A percentile compares a stretch with the other conserved stretches of the same genome.
phyloP scores from a whole-genome alignment of 2,888 invertebrate species.

The Drymonia ruficornis region DNA sequence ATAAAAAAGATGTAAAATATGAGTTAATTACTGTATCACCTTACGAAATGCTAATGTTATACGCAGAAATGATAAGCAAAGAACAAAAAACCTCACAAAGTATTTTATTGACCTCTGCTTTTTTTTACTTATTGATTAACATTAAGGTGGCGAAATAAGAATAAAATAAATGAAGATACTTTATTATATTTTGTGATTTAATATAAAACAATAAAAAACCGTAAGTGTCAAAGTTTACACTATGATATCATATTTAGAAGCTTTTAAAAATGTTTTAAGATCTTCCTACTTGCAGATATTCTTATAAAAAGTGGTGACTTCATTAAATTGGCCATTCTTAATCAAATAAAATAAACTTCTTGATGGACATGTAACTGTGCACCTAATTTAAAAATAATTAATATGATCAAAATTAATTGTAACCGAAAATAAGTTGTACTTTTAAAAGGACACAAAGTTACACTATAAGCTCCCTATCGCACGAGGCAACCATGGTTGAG shows the following conservation, averaged over 20 bases:
- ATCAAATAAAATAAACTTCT: too few species aligned
- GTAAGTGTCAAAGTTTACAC: neutral
- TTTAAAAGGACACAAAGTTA: too few species aligned
- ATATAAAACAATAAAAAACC: neutral
- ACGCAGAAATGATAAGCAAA: neutral
- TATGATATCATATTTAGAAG: neutral
- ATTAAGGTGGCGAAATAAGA: constrained; percentile 1
- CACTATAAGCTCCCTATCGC: too few species aligned
- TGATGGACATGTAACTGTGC: too few species aligned
- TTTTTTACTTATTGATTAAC: neutral
- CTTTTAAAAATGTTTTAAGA: neutral
- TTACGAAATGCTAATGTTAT: constrained; percentile 1
- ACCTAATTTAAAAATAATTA: too few species aligned
- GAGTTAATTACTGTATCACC: neutral
- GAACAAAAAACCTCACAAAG: neutral
- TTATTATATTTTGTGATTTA: neutral
- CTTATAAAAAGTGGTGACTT: too few species aligned
- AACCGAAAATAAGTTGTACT: too few species aligned
- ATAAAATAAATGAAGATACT: neutral
- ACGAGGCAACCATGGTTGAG: too few species aligned
- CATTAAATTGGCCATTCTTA: too few species aligned
- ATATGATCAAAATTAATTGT: too few species aligned
- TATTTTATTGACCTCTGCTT: neutral
- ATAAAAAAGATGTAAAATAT: neutral
- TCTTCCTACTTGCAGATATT: too few species aligned